phyloP scores from a whole-genome alignment of 2,797 vertebrate species.

The Dipus sagitta region DNA sequence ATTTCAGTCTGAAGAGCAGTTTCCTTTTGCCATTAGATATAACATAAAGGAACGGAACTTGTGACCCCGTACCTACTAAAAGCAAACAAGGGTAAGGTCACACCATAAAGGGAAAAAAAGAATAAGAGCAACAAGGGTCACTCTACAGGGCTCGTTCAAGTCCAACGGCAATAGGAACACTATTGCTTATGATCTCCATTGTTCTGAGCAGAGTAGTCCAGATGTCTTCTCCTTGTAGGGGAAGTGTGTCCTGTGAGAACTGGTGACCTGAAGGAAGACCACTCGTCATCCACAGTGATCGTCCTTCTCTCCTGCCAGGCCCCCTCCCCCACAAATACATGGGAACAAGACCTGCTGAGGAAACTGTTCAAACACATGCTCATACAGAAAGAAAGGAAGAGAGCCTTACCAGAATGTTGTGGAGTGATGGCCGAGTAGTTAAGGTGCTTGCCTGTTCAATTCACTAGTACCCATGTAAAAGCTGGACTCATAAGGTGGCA shows the following conservation, averaged over 20 bases:
- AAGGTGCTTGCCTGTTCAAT: too few species aligned
- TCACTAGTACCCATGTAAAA: too few species aligned
- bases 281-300: neutral
- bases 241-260: neutral
- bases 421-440: too few species aligned
- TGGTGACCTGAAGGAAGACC: neutral
- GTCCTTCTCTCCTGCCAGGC: neutral
- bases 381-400: neutral
- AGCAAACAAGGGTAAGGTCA: constrained; percentile 20
- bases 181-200: neutral
- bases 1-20: constrained; percentile 10
- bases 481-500: too few species aligned
- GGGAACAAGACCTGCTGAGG: neutral
- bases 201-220: neutral
- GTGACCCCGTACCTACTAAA: neutral
- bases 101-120: neutral
- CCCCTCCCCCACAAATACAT: neutral
- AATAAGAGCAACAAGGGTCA: neutral
- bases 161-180: neutral
- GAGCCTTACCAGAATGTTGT: neutral
- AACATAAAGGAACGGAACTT: neutral
- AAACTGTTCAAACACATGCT: neutral
- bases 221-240: neutral
- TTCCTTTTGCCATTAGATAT: neutral
- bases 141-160: neutral